Evolutionary conservation across 1,140 invertebrate species (phyloP), one percentile per base, ranked within the genome.

Genomic region (Anastatus disparis): DNA sequence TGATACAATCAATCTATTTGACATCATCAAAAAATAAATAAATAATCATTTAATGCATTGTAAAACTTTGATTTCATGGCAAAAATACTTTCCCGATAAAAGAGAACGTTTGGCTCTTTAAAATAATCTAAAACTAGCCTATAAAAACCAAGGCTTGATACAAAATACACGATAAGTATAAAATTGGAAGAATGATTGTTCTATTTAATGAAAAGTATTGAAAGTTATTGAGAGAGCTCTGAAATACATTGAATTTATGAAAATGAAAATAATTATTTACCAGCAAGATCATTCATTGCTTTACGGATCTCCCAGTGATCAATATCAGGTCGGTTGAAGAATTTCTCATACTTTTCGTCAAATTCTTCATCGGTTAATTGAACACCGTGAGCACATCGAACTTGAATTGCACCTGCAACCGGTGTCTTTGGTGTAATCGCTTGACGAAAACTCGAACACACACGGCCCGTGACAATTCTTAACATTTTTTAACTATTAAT

Each of bases 291-390:
- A 76, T 93, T 94, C 90, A 94, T 93, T 31, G 89, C 93, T 82
- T 96, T 94, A 24, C 98, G 91, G 71, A 97, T 89, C 87, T 98
- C 96, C 98, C 98, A 99, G 44, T 93, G 92, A 87, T 99, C 97
- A 81, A 99, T 95, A 76, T 98, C 94, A 46, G 90, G 88, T 56
- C 94, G 90, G 81, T 91, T 94, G 87, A 99, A 97, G 84, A 91
- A 98, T 24, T 90, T 89, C 82, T 93, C 92, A 84, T 94, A 97
- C 80, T 94, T 87, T 22, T 86, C 83, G 81, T 93, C 92, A 79
- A 93, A 93, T 77, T 93, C 89, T 74, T 91, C 92, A 53, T 93
- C 92, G 13, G 87, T 84, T 72, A 89, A 87, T 4, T 20, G 46
- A 59, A 80, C 75, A 0, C 79, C 83, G 61, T 82, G 82, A 59